These are phyloP conservation scores for Cirrhinus mrigala DNA, from an alignment of 2,797 vertebrate species.

Conservation along the genomic window DNA sequence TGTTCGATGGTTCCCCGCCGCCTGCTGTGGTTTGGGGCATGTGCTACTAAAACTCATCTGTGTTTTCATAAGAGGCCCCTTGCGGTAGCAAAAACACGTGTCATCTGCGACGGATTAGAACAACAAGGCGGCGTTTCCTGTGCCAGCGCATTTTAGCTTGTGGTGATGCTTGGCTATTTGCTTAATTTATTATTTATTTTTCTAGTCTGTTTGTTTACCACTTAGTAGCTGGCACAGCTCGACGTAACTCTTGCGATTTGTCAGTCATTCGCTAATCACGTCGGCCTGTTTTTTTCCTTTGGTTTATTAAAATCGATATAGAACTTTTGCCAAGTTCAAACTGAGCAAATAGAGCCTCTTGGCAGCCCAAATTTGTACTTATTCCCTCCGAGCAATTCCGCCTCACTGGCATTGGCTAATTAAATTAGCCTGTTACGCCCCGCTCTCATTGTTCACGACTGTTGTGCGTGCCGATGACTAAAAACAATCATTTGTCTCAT, in stretches of 20 bases:
- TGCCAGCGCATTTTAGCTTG: conserved; percentile 27
- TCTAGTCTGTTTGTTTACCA: conserved; percentile 34
- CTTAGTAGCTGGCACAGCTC: conserved; percentile 29
- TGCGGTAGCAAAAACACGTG: conserved; percentile 43
- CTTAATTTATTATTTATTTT: conserved; percentile 14
- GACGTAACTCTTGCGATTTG: conserved; percentile 25
- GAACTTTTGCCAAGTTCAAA: conserved; percentile 46
- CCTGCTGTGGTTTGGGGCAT: conserved; percentile 56
- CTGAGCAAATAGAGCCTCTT: conserved; percentile 35
- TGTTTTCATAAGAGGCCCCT: conserved; percentile 60
- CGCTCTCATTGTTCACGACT: conserved; percentile 54
- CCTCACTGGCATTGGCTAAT: conserved; percentile 74
- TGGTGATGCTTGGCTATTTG: conserved; percentile 29
- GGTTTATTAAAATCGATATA: conserved; percentile 29
- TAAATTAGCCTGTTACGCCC: conserved; percentile 71
- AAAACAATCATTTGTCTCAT: conserved; percentile 72
- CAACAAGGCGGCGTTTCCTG: conserved; percentile 59
- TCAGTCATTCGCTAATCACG: conserved; percentile 21
- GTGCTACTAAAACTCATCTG: conserved; percentile 66
- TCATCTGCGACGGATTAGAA: conserved; percentile 40
- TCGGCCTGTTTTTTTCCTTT: not conserved
- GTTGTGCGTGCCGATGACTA: conserved; percentile 60
- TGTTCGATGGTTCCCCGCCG: conserved; percentile 50
- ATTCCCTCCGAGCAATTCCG: conserved; percentile 59
- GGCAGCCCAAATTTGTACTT: conserved; percentile 48